Evolutionary conservation across 30 jellyfish, hydroid and myxozoan species (phyloP).

Genomic region (Hydra vulgaris): DNA sequence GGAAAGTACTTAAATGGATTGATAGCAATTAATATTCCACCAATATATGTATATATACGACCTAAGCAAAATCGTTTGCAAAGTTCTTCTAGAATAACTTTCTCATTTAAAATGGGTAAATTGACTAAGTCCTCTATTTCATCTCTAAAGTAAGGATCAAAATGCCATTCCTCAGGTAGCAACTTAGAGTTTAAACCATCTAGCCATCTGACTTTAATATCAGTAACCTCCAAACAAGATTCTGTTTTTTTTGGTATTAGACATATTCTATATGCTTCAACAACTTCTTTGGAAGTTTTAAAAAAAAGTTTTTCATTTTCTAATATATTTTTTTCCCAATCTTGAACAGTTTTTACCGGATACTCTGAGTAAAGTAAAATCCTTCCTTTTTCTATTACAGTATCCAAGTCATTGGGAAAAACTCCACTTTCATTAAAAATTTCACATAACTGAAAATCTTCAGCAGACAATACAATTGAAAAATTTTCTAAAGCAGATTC

Average conservation of each 20-base stretch:
- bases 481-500: conserved; percentile 59
- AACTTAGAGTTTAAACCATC: conserved; percentile 49
- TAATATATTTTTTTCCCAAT: conserved; percentile 34
- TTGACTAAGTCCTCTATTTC: conserved; percentile 80
- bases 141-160: conserved; percentile 61
- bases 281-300: not conserved
- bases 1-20: conserved; percentile 91
- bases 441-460: conserved; percentile 63
- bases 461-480: conserved; percentile 38
- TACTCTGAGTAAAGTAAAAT: conserved; percentile 62
- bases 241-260: conserved; percentile 52
- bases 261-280: conserved; percentile 44
- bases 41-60: conserved; percentile 75
- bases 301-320: not conserved
- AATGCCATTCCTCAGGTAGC: conserved; percentile 57
- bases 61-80: conserved; percentile 59
- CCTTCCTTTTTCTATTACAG: conserved; percentile 46
- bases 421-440: conserved; percentile 52
- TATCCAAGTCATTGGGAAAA: conserved; percentile 47
- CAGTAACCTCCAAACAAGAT: conserved; percentile 19
- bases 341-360: conserved; percentile 54
- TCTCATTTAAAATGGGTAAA: conserved; percentile 74
- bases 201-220: conserved; percentile 67
- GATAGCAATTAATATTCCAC: conserved; percentile 75
- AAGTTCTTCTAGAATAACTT: conserved; percentile 46